Evolutionary conservation across 2,888 invertebrate species (phyloP).

Genomic region (Nomada ruficornis): DNA sequence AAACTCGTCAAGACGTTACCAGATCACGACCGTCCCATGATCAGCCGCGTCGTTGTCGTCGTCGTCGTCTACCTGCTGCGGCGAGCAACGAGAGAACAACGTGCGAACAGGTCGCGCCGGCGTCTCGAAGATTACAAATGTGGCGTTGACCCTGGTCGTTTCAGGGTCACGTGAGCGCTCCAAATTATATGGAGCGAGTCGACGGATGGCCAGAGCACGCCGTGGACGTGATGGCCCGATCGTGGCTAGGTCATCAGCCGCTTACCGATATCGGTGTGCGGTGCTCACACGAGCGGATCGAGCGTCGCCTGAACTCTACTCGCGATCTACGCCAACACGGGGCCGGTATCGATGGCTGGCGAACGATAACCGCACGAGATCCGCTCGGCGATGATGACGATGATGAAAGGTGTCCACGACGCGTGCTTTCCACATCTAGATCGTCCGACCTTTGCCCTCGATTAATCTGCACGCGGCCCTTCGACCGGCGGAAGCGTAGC

Average conservation of each 20-base stretch:
- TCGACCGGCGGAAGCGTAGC: not conserved
- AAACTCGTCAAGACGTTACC: not conserved
- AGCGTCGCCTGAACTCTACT: slow-evolving; percentile 16
- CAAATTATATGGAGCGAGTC: slow-evolving; percentile 83
- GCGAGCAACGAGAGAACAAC: slow-evolving; percentile 77
- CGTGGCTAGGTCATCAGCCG: slow-evolving; percentile 75
- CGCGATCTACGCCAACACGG: slow-evolving; percentile 39
- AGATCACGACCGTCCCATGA: not conserved
- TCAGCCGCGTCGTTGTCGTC: slow-evolving; percentile 61
- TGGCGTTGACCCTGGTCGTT: slow-evolving; percentile 81
- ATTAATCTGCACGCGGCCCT: slow-evolving; percentile 41
- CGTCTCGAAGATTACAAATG: slow-evolving; percentile 81
- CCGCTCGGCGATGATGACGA: slow-evolving; percentile 48
- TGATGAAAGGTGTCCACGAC: slow-evolving; percentile 62
- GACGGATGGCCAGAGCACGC: slow-evolving; percentile 74
- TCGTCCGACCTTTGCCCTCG: slow-evolving; percentile 51
- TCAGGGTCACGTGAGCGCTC: slow-evolving; percentile 82
- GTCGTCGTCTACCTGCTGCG: slow-evolving; percentile 62
- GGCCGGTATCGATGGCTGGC: slow-evolving; percentile 35
- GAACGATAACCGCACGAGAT: slow-evolving; percentile 61
- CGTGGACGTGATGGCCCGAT: slow-evolving; percentile 79
- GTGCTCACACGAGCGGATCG: slow-evolving; percentile 25
- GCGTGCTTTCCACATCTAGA: slow-evolving; percentile 59
- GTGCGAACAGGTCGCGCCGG: slow-evolving; percentile 82
- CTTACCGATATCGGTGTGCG: slow-evolving; percentile 74